Conservation (phyloP, 2,797 vertebrate genomes). For the Rhabdomys pumilio region DNA sequence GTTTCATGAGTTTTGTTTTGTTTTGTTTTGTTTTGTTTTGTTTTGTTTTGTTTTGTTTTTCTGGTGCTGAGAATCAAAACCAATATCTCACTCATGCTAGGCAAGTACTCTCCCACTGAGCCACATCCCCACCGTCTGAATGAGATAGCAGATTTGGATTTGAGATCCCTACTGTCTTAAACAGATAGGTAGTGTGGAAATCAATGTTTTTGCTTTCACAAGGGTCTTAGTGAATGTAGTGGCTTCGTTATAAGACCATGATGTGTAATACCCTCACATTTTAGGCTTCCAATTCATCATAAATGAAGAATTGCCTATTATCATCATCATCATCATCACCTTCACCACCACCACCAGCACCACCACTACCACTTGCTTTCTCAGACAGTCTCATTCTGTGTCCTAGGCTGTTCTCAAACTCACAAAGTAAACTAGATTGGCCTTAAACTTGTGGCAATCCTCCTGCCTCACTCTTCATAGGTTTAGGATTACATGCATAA, state of each 20-base stretch:
- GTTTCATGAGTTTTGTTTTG: background rate
- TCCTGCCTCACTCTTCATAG: background rate
- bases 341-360: too few relatives aligned
- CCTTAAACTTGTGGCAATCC: background rate
- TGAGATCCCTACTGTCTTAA: background rate
- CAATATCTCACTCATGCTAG: background rate
- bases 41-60: background rate
- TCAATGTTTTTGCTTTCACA: background rate
- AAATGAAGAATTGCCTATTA: background rate
- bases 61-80: background rate
- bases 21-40: background rate
- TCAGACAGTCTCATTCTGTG: background rate
- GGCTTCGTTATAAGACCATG: background rate
- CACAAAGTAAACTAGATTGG: background rate
- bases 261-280: background rate
- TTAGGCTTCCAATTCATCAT: constrained; percentile 18
- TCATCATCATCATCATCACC: too few relatives aligned
- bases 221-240: background rate
- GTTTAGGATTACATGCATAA: background rate
- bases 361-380: background rate
- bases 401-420: background rate
- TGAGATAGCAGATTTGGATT: background rate
- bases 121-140: background rate
- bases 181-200: background rate
- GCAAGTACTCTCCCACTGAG: background rate